Evolutionary conservation across 2,888 invertebrate genomes (phyloP).

Genomic region (Leptopterna dolabrata): DNA sequence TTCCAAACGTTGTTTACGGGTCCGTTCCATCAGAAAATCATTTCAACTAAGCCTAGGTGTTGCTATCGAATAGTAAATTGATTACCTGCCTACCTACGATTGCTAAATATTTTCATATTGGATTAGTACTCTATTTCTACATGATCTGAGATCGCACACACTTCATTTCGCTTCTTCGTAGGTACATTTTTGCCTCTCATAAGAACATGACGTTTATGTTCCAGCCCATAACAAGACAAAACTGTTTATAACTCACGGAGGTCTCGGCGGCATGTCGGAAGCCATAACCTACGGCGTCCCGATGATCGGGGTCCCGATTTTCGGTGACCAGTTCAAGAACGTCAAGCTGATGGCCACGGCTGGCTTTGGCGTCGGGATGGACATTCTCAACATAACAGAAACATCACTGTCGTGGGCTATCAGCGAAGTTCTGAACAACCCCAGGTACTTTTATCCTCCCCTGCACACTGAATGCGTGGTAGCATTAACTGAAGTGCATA

Average conservation of each 20-base stretch:
- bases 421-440: conserved; percentile 66
- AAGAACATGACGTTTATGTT: conserved; percentile 42
- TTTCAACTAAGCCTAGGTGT: too few species aligned
- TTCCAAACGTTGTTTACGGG: too few species aligned
- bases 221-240: conserved; percentile 63
- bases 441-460: conserved; percentile 65
- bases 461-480: too few species aligned
- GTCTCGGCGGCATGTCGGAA: conserved; percentile 61
- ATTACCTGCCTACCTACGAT: too few species aligned
- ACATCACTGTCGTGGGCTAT: conserved; percentile 64
- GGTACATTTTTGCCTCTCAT: too few species aligned
- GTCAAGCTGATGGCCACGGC: conserved; percentile 66
- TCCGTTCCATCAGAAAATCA: too few species aligned
- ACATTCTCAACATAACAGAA: conserved; percentile 66
- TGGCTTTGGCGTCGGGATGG: conserved; percentile 67
- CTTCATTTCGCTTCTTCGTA: too few species aligned
- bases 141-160: too few species aligned
- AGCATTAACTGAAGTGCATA: too few species aligned
- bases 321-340: conserved; percentile 66
- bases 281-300: conserved; percentile 62
- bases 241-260: conserved; percentile 62
- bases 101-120: too few species aligned
- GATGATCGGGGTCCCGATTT: conserved; percentile 61
- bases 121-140: too few species aligned
- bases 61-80: too few species aligned